A percentile compares a stretch with the other conserved stretches of the same genome.
These are phyloP conservation scores for Crambe crambe DNA, from an alignment of 37 sponge, comb jelly and placozoan genomes.

Conservation along the genomic window DNA sequence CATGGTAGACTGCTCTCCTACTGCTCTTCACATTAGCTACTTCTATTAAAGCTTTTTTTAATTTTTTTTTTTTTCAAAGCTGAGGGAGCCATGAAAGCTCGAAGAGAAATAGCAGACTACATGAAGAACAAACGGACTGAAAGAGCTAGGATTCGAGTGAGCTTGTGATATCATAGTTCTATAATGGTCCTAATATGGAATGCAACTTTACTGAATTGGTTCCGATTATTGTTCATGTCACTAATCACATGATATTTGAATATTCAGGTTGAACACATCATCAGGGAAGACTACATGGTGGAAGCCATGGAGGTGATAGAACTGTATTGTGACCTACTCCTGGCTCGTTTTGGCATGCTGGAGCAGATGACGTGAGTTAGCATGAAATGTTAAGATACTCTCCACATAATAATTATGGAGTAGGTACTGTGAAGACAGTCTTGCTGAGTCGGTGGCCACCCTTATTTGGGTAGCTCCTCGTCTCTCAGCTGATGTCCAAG, in stretches of 20 bases:
- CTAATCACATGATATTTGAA: not conserved
- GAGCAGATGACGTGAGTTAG: constrained; percentile 76
- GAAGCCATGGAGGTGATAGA: constrained; percentile 98
- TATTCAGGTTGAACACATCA: constrained; percentile 97
- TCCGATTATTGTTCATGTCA: not conserved
- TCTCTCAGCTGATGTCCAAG: constrained; percentile 89
- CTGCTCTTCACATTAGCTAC: too few species aligned
- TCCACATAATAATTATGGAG: not conserved
- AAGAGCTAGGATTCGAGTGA: constrained; percentile 94
- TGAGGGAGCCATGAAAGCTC: constrained; percentile 95
- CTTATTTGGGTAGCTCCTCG: constrained; percentile 96
- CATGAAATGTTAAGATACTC: not conserved
- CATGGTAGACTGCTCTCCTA: too few species aligned
- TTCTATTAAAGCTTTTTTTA: too few species aligned
- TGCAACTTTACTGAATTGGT: not conserved
- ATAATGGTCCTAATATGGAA: not conserved
- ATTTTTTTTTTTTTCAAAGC: too few species aligned
- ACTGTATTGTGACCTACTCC: constrained; percentile 97
- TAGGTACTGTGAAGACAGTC: constrained; percentile 94
- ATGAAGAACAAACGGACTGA: constrained; percentile 85
- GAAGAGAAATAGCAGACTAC: constrained; percentile 99
- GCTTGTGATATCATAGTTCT: not conserved
- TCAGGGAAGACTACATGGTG: constrained; percentile 98
- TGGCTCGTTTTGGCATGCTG: constrained; percentile 97
- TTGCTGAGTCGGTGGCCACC: constrained; percentile 87